Conservation (phyloP, 2,888 invertebrate species). For the Rhopalosiphum nymphaeae region DNA sequence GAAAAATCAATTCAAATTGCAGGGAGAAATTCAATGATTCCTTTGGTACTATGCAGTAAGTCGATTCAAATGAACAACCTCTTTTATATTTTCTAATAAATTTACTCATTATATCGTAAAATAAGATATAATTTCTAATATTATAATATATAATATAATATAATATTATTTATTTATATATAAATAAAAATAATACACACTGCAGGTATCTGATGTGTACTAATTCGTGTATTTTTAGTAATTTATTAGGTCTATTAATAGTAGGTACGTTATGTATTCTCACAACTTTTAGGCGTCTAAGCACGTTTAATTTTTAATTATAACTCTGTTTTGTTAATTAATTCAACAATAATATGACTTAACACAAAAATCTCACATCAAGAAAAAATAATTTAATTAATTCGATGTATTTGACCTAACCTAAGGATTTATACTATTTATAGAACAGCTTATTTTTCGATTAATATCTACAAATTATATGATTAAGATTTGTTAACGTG, state of each 20-base stretch:
- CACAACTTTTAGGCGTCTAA: not conserved
- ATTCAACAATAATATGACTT: not conserved
- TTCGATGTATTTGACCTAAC: not conserved
- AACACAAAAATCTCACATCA: not conserved
- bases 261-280: not conserved
- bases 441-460: not conserved
- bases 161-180: not conserved
- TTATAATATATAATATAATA: no score
- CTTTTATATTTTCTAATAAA: not conserved
- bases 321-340: not conserved
- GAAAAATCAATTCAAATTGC: not conserved
- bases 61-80: not conserved
- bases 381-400: not conserved
- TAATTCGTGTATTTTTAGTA: not conserved
- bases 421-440: not conserved
- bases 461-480: not conserved
- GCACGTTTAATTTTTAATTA: not conserved
- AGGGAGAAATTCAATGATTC: constrained; percentile 39
- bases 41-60: constrained; percentile 45
- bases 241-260: not conserved
- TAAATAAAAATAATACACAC: not conserved
- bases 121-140: not conserved
- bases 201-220: not conserved
- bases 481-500: not conserved
- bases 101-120: not conserved